A percentile compares a stretch with the other conserved stretches of the same genome.
Evolutionary conservation across 2,797 vertebrate species (phyloP).

Genomic region (Sylvilagus floridanus): DNA sequence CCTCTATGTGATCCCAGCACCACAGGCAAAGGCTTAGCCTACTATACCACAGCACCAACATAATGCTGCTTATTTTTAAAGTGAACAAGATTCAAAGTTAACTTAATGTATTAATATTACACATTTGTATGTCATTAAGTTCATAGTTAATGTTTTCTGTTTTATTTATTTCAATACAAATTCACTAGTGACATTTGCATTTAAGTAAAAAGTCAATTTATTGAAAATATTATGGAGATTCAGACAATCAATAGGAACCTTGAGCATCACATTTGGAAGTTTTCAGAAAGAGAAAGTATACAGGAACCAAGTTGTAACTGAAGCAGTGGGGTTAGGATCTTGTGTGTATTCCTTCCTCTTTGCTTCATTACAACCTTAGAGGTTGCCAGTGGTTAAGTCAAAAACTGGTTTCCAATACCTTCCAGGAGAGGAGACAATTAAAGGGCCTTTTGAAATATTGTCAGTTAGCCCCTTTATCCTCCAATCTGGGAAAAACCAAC

Average conservation of each 20-base stretch:
- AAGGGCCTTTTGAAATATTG: background rate
- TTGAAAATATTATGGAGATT: background rate
- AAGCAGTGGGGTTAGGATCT: background rate
- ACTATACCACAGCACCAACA: no score
- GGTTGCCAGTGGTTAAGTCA: background rate
- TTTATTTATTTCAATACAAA: constrained; percentile 47
- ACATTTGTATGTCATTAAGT: background rate
- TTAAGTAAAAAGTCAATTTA: constrained; percentile 3
- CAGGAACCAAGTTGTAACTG: background rate
- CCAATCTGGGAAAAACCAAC: background rate
- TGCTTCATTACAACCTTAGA: background rate
- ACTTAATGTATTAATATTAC: background rate
- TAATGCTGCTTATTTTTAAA: background rate
- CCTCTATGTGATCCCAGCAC: no score
- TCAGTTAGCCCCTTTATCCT: background rate
- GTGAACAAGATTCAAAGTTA: background rate
- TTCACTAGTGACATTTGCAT: background rate
- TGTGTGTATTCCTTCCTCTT: background rate
- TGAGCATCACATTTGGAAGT: background rate
- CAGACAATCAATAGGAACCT: background rate
- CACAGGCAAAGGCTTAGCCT: no score
- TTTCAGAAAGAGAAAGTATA: background rate
- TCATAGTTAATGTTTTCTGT: background rate
- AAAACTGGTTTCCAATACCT: background rate
- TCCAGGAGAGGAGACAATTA: background rate